These are phyloP conservation scores for Zaprionus obscuricornis DNA, from an alignment of 2,888 invertebrate genomes.

Conservation along the genomic window DNA sequence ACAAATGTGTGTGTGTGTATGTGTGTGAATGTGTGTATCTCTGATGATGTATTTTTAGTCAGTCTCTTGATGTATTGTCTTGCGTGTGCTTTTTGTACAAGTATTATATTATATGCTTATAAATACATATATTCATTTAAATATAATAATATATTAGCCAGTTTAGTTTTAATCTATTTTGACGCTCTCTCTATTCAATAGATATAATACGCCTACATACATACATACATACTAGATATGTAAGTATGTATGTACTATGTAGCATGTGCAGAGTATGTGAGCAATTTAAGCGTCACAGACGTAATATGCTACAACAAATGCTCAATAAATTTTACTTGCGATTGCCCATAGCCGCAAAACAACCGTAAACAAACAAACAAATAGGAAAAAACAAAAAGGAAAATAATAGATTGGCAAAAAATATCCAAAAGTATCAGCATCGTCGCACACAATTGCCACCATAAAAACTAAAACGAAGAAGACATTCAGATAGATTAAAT, in stretches of 20 bases:
- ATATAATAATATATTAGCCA: conserved; percentile 28
- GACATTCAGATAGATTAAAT: conserved; percentile 58
- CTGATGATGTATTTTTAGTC: conserved; percentile 55
- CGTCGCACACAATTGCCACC: conserved; percentile 41
- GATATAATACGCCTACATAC: no score
- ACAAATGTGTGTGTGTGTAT: neutral
- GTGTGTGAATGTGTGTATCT: conserved; percentile 23
- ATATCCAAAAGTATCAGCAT: conserved; percentile 51
- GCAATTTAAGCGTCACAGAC: conserved; percentile 53
- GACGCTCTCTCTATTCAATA: no score
- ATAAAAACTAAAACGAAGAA: conserved; percentile 42
- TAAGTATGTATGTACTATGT: neutral
- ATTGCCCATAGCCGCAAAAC: conserved; percentile 42
- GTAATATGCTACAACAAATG: conserved; percentile 50
- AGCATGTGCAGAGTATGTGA: neutral
- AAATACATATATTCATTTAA: conserved; percentile 39
- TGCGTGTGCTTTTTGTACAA: neutral
- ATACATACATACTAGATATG: no score
- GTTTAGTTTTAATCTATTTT: no score
- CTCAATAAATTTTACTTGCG: conserved; percentile 54
- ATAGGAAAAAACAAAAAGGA: conserved; percentile 11
- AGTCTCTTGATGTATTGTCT: conserved; percentile 23
- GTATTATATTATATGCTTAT: conserved; percentile 14
- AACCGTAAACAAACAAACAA: conserved; percentile 29
- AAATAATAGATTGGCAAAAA: conserved; percentile 23